Percentiles rank a stretch among this genome's conserved stretches.
phyloP scores from a whole-genome alignment of 2,113 vertebrate genomes.

The Maccullochella peelii region DNA sequence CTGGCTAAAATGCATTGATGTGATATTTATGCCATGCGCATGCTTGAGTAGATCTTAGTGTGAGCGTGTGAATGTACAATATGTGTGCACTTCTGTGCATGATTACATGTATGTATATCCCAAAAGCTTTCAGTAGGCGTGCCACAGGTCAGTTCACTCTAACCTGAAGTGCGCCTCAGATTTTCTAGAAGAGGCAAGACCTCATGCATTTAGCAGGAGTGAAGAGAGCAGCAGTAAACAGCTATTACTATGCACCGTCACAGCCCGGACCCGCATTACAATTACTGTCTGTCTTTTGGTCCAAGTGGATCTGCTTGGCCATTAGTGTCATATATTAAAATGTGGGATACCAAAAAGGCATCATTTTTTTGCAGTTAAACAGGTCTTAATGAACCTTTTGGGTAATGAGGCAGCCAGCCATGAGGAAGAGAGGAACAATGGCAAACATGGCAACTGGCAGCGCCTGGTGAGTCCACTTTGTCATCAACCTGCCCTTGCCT shows the following conservation, averaged over 20 bases:
- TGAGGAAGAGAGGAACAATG: constrained; percentile 42
- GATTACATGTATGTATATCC: constrained; percentile 44
- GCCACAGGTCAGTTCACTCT: constrained; percentile 47
- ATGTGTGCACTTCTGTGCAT: constrained; percentile 32
- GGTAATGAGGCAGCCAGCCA: constrained; percentile 54
- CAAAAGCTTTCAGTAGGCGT: constrained; percentile 22
- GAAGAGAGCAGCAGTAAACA: constrained; percentile 64
- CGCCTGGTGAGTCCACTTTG: constrained; percentile 10
- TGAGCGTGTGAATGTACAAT: constrained; percentile 8
- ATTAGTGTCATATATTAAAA: constrained; percentile 65
- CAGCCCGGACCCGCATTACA: constrained; percentile 56
- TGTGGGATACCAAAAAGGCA: constrained; percentile 39
- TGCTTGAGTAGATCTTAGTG: constrained; percentile 12
- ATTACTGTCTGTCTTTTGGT: constrained; percentile 58
- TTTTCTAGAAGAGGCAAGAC: constrained; percentile 47
- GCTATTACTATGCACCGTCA: constrained; percentile 74
- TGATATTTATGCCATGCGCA: constrained; percentile 23
- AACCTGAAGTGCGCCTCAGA: constrained; percentile 42
- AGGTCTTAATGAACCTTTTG: constrained; percentile 64
- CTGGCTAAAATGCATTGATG: neutral
- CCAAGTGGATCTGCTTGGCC: constrained; percentile 54
- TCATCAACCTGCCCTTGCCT: constrained; percentile 50
- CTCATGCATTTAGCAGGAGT: constrained; percentile 46
- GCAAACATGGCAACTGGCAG: constrained; percentile 46
- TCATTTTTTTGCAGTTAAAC: constrained; percentile 52